These are phyloP conservation scores for Bufo bufo DNA, from an alignment of 2,113 vertebrate species.

Conservation along the genomic window DNA sequence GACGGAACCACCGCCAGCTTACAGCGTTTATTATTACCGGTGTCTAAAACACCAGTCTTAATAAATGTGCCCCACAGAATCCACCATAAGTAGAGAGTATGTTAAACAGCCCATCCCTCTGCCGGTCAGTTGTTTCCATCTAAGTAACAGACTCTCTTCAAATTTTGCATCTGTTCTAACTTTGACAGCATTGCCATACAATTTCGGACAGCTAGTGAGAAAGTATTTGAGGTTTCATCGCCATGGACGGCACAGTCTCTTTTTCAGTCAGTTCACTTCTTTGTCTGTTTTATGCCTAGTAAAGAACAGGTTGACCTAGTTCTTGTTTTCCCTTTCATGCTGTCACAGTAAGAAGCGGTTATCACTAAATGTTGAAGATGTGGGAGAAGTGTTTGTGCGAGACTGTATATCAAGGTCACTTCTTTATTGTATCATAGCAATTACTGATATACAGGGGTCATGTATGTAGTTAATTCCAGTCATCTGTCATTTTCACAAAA, in stretches of 20 bases:
- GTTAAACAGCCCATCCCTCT: too few relatives aligned
- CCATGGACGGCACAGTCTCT: constrained; percentile 2
- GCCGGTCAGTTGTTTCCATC: too few relatives aligned
- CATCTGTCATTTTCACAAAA: too few relatives aligned
- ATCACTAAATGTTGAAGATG: constrained; percentile 1
- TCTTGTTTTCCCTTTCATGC: constrained; percentile 7
- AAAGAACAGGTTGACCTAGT: constrained; percentile 18
- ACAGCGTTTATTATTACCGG: too few relatives aligned
- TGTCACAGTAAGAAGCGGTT: constrained; percentile 16
- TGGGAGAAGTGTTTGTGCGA: background rate
- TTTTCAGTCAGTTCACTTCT: background rate
- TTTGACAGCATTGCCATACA: background rate
- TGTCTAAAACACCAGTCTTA: too few relatives aligned
- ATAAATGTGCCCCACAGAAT: too few relatives aligned
- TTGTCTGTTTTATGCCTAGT: background rate
- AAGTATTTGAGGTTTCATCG: background rate
- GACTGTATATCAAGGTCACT: background rate
- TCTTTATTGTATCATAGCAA: background rate
- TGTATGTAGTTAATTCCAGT: background rate
- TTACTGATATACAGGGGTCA: background rate
- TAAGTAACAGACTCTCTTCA: too few relatives aligned
- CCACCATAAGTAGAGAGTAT: too few relatives aligned
- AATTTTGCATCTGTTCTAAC: background rate
- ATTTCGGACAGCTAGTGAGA: background rate
- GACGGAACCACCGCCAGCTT: too few relatives aligned